Evolutionary conservation across 2,113 vertebrate genomes (phyloP).

Genomic region (Abramis brama): DNA sequence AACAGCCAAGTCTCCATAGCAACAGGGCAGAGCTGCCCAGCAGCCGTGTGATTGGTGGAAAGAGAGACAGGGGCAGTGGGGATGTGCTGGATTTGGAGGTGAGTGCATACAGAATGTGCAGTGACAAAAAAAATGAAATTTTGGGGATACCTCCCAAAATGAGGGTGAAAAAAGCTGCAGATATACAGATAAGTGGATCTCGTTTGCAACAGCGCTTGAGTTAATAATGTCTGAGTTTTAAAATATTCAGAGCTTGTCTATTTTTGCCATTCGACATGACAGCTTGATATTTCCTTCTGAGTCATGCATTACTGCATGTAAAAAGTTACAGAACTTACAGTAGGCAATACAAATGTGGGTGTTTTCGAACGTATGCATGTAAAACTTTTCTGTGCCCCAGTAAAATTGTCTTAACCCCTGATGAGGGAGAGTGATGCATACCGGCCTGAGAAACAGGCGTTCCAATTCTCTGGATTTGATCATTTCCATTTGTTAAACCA

Average conservation of each 20-base stretch:
- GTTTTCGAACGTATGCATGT: not conserved
- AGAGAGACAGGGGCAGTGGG: conserved; percentile 5
- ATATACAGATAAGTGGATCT: not conserved
- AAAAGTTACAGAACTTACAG: not conserved
- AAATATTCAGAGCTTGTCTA: conserved; percentile 17
- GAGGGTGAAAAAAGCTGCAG: not conserved
- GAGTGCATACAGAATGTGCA: conserved; percentile 44
- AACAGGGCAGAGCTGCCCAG: conserved; percentile 71
- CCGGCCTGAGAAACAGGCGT: not conserved
- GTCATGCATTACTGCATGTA: not conserved
- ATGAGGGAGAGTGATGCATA: not conserved
- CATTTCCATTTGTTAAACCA: not conserved
- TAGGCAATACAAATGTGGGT: not conserved
- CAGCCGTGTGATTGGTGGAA: conserved; percentile 59
- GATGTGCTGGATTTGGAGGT: conserved; percentile 48
- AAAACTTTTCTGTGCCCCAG: not conserved
- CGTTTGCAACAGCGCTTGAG: too few relatives aligned
- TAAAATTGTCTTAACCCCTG: not conserved
- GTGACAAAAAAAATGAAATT: conserved; percentile 25
- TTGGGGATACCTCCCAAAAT: conserved; percentile 16
- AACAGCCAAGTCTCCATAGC: conserved; percentile 77
- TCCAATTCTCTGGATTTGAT: not conserved
- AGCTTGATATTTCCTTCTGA: conserved; percentile 16
- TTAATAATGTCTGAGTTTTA: not conserved
- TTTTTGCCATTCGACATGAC: conserved; percentile 4